Evolutionary conservation across 2,113 vertebrate genomes (phyloP), one percentile per base, ranked within the genome.

Genomic region (Myiozetetes cayanensis): DNA sequence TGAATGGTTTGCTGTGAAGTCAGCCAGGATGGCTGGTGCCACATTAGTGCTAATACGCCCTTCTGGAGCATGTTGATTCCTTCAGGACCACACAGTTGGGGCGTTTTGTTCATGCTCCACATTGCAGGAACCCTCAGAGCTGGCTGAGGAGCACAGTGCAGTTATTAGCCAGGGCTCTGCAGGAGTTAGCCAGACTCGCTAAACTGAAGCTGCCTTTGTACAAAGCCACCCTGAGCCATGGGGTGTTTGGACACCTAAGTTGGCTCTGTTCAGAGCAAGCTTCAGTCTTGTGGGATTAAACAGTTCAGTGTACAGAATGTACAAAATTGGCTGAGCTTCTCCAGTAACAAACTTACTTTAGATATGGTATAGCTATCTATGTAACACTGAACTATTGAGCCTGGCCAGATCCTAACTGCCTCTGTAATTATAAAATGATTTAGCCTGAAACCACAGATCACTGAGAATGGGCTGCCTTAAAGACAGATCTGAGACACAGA

Each of bases 1-100:
- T 92, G 88, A 96, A 94, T 56, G 83, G 35, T 90, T 71, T 94
- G 68, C 83, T 89, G 72, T 43, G 46, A 88, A 94, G 83, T 74
- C 55, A 93, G 79, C 83, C 68, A 81, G 92, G 65, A 84, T 67
- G 88, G 55, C 78, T 94, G 88, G 75, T 91, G 92, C 92, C 92
- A 76, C 82, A 85, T 83, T 79, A 90, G 56, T 8, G 19, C 47
- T 93, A 95, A 92, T 86, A 78, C 33, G 47, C 47, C 47, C 52
- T 84, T 87, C 89, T 84, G 84, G 72, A 93, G 61, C 59, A 67
- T 11, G 39, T 30, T 6, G 65, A 58, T 92, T 90, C 86, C 85
- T 90, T 92, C 90, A 86, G 59, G 86, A 94, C 88, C 92, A 86
- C 85, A 93, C 72, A 95, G 70, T 2, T n/a, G 50, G 67, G 50